Percentiles rank a stretch among this genome's conserved stretches.
These are phyloP conservation scores for Adineta ricciae DNA, from an alignment of 2,888 invertebrate species.

Conservation along the genomic window DNA sequence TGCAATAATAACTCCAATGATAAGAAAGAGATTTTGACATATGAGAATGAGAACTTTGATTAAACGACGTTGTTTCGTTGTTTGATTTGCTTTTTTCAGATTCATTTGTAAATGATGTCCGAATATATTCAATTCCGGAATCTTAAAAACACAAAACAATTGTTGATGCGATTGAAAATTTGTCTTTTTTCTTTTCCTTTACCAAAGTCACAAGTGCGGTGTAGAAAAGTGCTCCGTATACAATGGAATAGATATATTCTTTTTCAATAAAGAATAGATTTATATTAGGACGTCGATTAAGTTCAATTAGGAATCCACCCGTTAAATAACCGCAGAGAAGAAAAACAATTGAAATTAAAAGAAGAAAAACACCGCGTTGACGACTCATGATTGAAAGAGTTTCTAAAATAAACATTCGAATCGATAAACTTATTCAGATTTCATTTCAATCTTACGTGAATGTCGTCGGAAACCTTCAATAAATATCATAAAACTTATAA, in stretches of 20 bases:
- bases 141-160: neutral
- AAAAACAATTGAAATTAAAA: neutral
- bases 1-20: neutral
- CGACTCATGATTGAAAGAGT: neutral
- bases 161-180: neutral
- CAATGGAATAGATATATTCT: slow-evolving; percentile 8
- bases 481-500: neutral
- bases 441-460: neutral
- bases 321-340: neutral
- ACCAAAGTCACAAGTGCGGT: slow-evolving; percentile 9
- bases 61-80: neutral
- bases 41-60: neutral
- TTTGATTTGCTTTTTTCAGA: neutral
- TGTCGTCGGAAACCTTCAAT: neutral
- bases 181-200: neutral
- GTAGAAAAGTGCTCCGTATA: neutral
- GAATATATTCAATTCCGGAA: neutral
- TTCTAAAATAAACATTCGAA: neutral
- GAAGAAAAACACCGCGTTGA: neutral
- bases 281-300: neutral
- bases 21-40: slow-evolving; percentile 18
- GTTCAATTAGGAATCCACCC: neutral
- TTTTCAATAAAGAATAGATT: neutral
- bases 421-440: too few relatives aligned
- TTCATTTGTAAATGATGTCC: slow-evolving; percentile 1